Percentiles rank a stretch among this genome's conserved stretches.
Evolutionary conservation across 1,140 invertebrate species (phyloP).

Genomic region (Polypedilum vanderplanki): DNA sequence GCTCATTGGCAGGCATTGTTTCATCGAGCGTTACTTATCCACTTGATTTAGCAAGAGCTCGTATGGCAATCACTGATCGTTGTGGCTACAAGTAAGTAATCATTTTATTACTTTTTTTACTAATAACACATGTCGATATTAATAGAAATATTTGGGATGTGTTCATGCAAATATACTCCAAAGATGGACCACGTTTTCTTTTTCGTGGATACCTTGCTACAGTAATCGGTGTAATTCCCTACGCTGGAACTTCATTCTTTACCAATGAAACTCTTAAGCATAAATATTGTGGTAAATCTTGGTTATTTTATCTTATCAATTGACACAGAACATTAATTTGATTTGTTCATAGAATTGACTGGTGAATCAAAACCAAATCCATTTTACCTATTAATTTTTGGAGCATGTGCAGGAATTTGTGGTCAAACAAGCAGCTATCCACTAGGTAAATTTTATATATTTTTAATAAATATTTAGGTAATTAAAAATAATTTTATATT

Average conservation of each 20-base stretch:
- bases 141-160: slow-evolving; percentile 55
- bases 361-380: slow-evolving; percentile 48
- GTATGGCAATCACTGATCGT: slow-evolving; percentile 91
- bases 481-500: slow-evolving; percentile 15
- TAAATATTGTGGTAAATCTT: slow-evolving; percentile 60
- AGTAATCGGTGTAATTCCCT: slow-evolving; percentile 89
- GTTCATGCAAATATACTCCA: slow-evolving; percentile 70
- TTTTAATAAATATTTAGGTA: neutral
- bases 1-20: slow-evolving; percentile 88
- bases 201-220: slow-evolving; percentile 88
- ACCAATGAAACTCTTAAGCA: slow-evolving; percentile 93
- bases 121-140: slow-evolving; percentile 31
- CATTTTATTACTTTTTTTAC: slow-evolving; percentile 29
- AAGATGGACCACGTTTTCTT: slow-evolving; percentile 66
- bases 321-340: slow-evolving; percentile 33
- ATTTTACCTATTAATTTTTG: slow-evolving; percentile 65
- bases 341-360: slow-evolving; percentile 36
- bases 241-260: slow-evolving; percentile 95
- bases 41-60: slow-evolving; percentile 89
- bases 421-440: slow-evolving; percentile 96
- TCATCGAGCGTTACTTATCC: slow-evolving; percentile 93
- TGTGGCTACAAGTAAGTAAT: slow-evolving; percentile 45
- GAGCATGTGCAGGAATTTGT: slow-evolving; percentile 84
- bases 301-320: slow-evolving; percentile 11
- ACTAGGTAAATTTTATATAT: slow-evolving; percentile 33